Conservation (phyloP, 2,888 invertebrate species). For the Argynnis bischoffii region DNA sequence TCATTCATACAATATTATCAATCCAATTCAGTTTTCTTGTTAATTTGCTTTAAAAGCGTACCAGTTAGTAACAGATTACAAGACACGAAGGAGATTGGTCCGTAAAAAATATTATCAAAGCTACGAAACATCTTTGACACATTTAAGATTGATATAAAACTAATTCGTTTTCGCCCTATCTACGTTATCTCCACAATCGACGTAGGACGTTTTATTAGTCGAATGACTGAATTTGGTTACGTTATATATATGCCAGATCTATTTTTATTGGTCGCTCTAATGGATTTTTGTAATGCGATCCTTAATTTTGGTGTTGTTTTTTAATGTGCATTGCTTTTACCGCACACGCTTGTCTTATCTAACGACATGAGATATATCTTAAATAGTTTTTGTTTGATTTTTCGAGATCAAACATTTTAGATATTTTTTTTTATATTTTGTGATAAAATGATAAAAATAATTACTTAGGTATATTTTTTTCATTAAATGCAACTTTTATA, state of each 20-base stretch:
- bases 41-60: too few relatives aligned
- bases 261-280: conserved; percentile 78
- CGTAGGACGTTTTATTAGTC: conserved; percentile 47
- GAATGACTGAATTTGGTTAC: conserved; percentile 66
- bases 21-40: too few relatives aligned
- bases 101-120: background rate
- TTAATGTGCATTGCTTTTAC: conserved; percentile 56
- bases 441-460: too few relatives aligned
- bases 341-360: conserved; percentile 58
- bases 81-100: too few relatives aligned
- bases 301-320: conserved; percentile 70
- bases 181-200: conserved; percentile 50
- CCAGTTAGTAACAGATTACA: too few relatives aligned
- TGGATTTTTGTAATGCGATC: conserved; percentile 80
- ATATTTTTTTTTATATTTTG: too few relatives aligned
- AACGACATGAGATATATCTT: conserved; percentile 53
- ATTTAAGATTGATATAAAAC: conserved; percentile 12
- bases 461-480: too few relatives aligned
- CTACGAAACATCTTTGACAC: conserved; percentile 1
- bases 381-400: conserved; percentile 37
- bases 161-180: conserved; percentile 6
- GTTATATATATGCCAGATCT: conserved; percentile 55
- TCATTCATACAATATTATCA: too few relatives aligned
- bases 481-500: too few relatives aligned
- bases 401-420: conserved; percentile 26